Percentiles rank a stretch among this genome's conserved stretches.
Conservation (phyloP, 1,140 invertebrate genomes). For the Drosophila murphyi region DNA sequence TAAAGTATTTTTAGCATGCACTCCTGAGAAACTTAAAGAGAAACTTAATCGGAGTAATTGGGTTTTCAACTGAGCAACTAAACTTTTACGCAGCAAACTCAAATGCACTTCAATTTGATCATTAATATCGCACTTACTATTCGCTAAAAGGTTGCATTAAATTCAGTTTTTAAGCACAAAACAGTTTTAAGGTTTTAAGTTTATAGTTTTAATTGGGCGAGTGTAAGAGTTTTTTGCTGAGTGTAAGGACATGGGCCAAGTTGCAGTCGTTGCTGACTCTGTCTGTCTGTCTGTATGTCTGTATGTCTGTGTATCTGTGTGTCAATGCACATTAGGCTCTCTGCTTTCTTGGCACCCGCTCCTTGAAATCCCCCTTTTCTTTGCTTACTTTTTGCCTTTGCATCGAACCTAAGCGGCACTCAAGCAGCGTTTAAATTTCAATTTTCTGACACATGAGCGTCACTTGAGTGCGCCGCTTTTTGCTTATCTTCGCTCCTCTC, state of each 20-base stretch:
- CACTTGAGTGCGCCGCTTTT: constrained; percentile 74
- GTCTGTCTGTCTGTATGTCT: not conserved
- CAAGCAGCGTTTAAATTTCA: constrained; percentile 79
- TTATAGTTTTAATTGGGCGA: too few relatives aligned
- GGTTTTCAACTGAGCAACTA: too few relatives aligned
- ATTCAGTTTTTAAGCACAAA: too few relatives aligned
- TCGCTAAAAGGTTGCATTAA: too few relatives aligned
- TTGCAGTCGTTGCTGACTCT: not conserved
- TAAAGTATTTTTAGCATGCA: too few relatives aligned
- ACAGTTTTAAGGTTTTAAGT: too few relatives aligned
- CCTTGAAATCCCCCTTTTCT: not conserved
- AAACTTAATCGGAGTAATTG: too few relatives aligned
- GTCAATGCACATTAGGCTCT: not conserved
- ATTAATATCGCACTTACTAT: too few relatives aligned
- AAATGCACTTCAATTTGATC: too few relatives aligned
- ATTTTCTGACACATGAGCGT: constrained; percentile 79
- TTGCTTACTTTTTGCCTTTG: constrained; percentile 7
- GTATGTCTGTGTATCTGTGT: not conserved
- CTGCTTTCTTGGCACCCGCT: not conserved
- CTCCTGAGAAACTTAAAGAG: too few relatives aligned
- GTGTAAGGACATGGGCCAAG: not conserved
- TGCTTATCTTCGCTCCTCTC: constrained; percentile 19
- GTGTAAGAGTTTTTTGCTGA: not conserved
- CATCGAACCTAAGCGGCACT: constrained; percentile 73
- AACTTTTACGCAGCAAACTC: too few relatives aligned